Conservation (phyloP, 2,888 invertebrate genomes). For the Ctenicera cuprea region DNA sequence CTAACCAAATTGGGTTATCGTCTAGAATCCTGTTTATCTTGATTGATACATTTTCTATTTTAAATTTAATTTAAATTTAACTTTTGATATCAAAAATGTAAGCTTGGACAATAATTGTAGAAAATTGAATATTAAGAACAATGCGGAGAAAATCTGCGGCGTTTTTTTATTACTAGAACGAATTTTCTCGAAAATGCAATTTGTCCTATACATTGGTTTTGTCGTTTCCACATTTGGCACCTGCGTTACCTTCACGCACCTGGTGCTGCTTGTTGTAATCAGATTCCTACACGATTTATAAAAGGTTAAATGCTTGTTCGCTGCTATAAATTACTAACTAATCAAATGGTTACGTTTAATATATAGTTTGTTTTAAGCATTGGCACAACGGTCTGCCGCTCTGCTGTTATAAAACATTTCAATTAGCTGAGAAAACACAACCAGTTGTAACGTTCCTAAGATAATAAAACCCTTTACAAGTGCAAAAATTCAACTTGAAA, state of each 20-base stretch:
- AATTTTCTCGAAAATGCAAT: slow-evolving; percentile 8
- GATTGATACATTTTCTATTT: neutral
- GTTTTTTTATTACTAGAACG: slow-evolving; percentile 5
- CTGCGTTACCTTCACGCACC: slow-evolving; percentile 25
- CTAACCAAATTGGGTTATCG: neutral
- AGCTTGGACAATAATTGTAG: no score
- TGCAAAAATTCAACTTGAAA: no score
- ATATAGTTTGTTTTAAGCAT: slow-evolving; percentile 4
- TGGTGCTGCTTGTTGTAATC: slow-evolving; percentile 21
- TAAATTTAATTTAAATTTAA: neutral
- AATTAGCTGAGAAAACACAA: neutral
- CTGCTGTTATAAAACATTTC: neutral
- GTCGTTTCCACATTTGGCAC: slow-evolving; percentile 25
- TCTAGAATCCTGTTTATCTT: neutral
- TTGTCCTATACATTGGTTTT: slow-evolving; percentile 3
- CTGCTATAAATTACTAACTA: neutral
- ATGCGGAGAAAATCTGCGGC: slow-evolving; percentile 11
- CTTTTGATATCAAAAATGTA: no score
- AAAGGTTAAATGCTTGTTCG: slow-evolving; percentile 2
- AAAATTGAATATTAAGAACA: slow-evolving; percentile 11
- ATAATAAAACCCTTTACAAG: no score
- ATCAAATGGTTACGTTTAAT: neutral
- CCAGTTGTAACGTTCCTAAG: neutral
- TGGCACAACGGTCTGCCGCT: neutral
- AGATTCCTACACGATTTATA: slow-evolving; percentile 5